Evolutionary conservation across 2,797 vertebrate genomes (phyloP).

Genomic region (Spatula clypeata): DNA sequence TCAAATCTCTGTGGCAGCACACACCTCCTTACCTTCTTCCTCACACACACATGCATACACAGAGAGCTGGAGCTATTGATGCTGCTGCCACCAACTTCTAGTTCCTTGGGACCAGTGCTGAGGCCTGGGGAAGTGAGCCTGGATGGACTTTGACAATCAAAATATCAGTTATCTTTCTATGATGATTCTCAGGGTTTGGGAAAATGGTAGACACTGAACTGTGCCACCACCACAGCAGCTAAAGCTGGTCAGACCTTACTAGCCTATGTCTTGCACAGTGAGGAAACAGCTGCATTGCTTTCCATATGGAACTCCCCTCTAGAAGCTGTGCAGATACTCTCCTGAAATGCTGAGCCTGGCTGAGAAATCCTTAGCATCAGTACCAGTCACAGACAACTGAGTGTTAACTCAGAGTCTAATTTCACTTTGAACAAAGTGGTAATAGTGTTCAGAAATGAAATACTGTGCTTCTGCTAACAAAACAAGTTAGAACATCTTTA

Average conservation of each 20-base stretch:
- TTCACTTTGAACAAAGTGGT: not conserved
- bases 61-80: not conserved
- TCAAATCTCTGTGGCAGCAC: not conserved
- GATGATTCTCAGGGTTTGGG: not conserved
- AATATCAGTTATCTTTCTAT: not conserved
- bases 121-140: not conserved
- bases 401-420: not conserved
- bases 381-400: not conserved
- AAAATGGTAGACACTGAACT: not conserved
- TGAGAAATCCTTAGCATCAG: not conserved
- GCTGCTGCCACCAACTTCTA: not conserved
- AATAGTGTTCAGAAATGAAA: not conserved
- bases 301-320: not conserved
- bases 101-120: not conserved
- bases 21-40: not conserved
- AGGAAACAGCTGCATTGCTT: not conserved
- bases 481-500: not conserved
- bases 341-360: not conserved
- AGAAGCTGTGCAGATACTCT: not conserved
- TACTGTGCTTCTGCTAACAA: not conserved
- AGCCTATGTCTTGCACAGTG: not conserved
- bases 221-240: not conserved
- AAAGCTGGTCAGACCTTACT: not conserved
- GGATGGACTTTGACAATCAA: not conserved
- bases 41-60: not conserved